Conservation (phyloP, 2,113 vertebrate species). For the Sinocyclocheilus rhinocerous region DNA sequence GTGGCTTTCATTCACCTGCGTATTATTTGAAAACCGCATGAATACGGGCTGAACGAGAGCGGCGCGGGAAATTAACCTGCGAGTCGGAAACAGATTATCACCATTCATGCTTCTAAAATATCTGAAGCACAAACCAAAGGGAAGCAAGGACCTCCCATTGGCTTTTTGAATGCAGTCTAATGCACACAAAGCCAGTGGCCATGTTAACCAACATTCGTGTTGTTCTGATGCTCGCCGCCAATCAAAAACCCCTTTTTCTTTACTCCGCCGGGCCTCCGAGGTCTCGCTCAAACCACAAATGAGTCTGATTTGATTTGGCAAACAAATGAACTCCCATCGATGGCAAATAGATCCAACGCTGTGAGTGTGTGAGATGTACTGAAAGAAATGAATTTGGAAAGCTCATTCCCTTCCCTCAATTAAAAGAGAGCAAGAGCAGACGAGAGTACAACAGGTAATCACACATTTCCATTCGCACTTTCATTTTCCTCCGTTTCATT, state of each 20-base stretch:
- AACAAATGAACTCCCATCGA: conserved; percentile 34
- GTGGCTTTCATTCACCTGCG: conserved; percentile 55
- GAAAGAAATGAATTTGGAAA: conserved; percentile 42
- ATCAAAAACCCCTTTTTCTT: neutral
- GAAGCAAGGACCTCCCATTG: neutral
- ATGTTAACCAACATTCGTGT: neutral
- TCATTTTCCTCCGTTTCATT: conserved; percentile 20
- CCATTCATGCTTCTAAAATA: neutral
- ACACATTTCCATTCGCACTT: conserved; percentile 34
- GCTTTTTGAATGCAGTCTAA: neutral
- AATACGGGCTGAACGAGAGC: conserved; percentile 2
- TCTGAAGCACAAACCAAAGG: neutral
- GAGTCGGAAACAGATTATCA: conserved; percentile 41
- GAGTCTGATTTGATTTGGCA: conserved; percentile 34
- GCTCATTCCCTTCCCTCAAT: conserved; percentile 34
- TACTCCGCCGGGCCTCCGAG: neutral
- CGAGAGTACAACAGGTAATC: conserved; percentile 42
- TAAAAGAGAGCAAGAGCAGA: conserved; percentile 37
- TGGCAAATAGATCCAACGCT: neutral
- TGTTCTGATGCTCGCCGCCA: neutral
- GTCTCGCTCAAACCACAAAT: conserved; percentile 8
- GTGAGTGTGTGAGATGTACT: conserved; percentile 25
- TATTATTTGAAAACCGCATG: conserved; percentile 26
- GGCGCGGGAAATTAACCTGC: conserved; percentile 55
- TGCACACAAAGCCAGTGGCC: neutral